These are phyloP conservation scores for Frieseomelitta varia DNA, from an alignment of 1,140 invertebrate genomes.

Conservation along the genomic window DNA sequence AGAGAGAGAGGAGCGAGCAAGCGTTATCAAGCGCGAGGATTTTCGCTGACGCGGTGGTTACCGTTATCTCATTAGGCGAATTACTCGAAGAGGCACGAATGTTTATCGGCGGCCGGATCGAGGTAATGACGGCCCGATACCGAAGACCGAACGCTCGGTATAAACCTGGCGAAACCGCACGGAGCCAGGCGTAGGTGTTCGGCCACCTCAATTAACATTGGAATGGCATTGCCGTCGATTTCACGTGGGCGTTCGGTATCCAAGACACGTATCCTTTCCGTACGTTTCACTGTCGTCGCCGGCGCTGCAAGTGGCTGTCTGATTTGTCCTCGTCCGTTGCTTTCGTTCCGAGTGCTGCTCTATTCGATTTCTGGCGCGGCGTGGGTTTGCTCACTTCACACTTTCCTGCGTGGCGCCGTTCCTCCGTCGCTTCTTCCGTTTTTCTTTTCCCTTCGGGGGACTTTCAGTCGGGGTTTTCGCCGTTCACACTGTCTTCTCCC, in stretches of 20 bases:
- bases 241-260: constrained; percentile 62
- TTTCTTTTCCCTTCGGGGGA: no score
- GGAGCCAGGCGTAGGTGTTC: constrained; percentile 53
- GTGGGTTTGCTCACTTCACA: background rate
- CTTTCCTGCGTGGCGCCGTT: background rate
- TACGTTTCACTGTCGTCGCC: constrained; percentile 57
- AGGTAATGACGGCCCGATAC: constrained; percentile 54
- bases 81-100: constrained; percentile 38
- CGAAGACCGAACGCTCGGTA: constrained; percentile 21
- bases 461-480: no score
- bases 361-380: constrained; percentile 1
- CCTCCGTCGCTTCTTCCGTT: no score
- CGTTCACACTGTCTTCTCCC: no score
- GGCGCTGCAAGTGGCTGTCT: constrained; percentile 49
- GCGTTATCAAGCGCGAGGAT: constrained; percentile 27
- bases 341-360: background rate
- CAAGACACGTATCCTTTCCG: constrained; percentile 63
- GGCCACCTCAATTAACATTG: constrained; percentile 69
- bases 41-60: constrained; percentile 10
- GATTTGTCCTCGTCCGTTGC: constrained; percentile 36
- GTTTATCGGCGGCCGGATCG: constrained; percentile 48
- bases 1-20: background rate
- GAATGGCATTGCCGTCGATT: constrained; percentile 65
- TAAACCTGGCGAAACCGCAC: constrained; percentile 25
- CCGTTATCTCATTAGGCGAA: constrained; percentile 53